These are phyloP conservation scores for Lindbergichthys nudifrons DNA, from an alignment of 2,797 vertebrate species.

Conservation along the genomic window DNA sequence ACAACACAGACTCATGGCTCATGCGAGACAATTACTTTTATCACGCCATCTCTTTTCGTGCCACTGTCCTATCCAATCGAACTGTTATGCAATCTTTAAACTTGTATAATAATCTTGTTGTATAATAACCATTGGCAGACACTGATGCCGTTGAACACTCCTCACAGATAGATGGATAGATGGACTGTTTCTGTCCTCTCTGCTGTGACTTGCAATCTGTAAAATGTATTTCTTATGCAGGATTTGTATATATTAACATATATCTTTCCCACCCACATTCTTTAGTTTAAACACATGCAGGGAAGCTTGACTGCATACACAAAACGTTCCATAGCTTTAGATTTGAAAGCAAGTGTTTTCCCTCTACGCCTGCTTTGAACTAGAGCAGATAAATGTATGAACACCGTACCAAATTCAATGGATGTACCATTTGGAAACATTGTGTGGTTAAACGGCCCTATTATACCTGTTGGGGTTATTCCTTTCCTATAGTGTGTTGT, in stretches of 20 bases:
- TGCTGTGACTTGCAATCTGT: not conserved
- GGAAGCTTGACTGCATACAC: not conserved
- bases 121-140: conserved; percentile 46
- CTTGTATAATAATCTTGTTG: conserved; percentile 49
- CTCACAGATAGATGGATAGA: not conserved
- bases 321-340: not conserved
- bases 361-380: not conserved
- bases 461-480: no score
- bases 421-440: conserved; percentile 7
- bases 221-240: not conserved
- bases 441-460: not conserved
- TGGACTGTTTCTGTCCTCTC: not conserved
- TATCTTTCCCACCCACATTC: not conserved
- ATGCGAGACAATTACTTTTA: conserved; percentile 49
- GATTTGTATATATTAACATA: not conserved
- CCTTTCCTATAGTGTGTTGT: no score
- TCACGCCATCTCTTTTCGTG: conserved; percentile 28
- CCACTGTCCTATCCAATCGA: conserved; percentile 31
- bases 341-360: not conserved
- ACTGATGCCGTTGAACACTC: conserved; percentile 11
- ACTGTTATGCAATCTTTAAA: conserved; percentile 58
- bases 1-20: conserved; percentile 26
- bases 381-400: not conserved
- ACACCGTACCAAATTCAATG: conserved; percentile 8
- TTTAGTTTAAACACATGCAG: not conserved